Evolutionary conservation across 1,140 invertebrate genomes (phyloP).

Genomic region (Rhopalosiphum maidis): DNA sequence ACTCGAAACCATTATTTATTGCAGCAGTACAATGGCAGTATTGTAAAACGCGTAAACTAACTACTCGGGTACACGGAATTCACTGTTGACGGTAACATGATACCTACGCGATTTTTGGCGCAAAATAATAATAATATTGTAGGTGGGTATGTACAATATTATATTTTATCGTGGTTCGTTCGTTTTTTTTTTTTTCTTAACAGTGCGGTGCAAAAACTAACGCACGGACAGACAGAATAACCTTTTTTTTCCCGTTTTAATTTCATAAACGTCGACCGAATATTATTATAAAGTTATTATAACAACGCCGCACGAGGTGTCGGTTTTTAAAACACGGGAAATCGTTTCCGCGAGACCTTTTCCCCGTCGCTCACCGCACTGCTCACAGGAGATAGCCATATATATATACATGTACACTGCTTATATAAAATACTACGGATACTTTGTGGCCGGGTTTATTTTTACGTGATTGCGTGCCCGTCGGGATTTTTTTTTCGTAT

Average conservation of each 20-base stretch:
- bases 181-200: not conserved
- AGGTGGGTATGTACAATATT: not conserved
- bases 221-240: not conserved
- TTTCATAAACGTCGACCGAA: not conserved
- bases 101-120: not conserved
- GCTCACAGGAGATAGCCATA: not conserved
- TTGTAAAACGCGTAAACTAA: not conserved
- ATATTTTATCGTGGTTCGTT: not conserved
- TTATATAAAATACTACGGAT: conserved; percentile 17
- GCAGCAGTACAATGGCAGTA: not conserved
- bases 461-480: not conserved
- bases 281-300: conserved; percentile 6
- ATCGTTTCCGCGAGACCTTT: not conserved
- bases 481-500: not conserved
- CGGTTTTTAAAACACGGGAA: not conserved
- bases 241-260: not conserved
- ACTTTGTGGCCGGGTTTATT: not conserved
- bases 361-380: not conserved
- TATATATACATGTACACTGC: not conserved
- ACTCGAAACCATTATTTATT: not conserved
- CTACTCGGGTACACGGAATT: not conserved
- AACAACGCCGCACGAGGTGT: not conserved
- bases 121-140: not conserved
- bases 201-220: not conserved
- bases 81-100: not conserved